Evolutionary conservation across 2,113 vertebrate species (phyloP), one percentile per base, ranked within the genome.

Genomic region (Trochalopteron elliotii): DNA sequence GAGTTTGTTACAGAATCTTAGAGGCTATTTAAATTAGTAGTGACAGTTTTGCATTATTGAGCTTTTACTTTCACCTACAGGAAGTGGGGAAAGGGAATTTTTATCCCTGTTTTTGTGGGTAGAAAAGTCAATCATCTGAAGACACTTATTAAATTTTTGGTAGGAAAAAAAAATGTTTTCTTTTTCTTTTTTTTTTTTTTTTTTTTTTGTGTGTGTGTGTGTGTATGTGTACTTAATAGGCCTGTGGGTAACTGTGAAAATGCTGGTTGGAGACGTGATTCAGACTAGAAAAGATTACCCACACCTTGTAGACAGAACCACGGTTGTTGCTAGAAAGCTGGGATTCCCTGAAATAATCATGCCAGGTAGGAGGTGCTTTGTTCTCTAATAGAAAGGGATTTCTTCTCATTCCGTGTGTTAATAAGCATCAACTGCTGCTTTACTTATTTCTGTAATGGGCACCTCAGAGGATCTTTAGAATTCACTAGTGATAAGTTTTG

Each of bases 261-360:
- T 99, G 97, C 98, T 99, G 63, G 98, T 99, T 35, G 99, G 99
- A 15, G 99, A 99, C 68, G 98, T 99, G 33, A 96, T 98, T 84
- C 99, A 99, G 97, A 99, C 99, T 49, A 98, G 99, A 67, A 99
- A 99, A 90, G 99, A 99, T 91, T 99, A 99, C 27, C 99, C 99
- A 17, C 99, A 99, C 89, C 98, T 99, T 33, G 99, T 99, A 91
- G 99, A 99, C 97, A 99, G 99, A 95, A 99, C 98, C 94, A 99
- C 99, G 0, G 99, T 98, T 60, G 99, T 99, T 81, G 99, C 99
- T 65, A 98, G 99, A 76, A 99, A 99, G 88, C 97, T 99, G 95
- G 99, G 99, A 89, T 99, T 99, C 97, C 99, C 99, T 7, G 99
- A 99, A 97, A 99, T 99, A 95, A 99, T 99, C 83, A 99, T 99